Evolutionary conservation across 2,113 vertebrate genomes (phyloP).

Genomic region (Brachionichthys hirsutus): DNA sequence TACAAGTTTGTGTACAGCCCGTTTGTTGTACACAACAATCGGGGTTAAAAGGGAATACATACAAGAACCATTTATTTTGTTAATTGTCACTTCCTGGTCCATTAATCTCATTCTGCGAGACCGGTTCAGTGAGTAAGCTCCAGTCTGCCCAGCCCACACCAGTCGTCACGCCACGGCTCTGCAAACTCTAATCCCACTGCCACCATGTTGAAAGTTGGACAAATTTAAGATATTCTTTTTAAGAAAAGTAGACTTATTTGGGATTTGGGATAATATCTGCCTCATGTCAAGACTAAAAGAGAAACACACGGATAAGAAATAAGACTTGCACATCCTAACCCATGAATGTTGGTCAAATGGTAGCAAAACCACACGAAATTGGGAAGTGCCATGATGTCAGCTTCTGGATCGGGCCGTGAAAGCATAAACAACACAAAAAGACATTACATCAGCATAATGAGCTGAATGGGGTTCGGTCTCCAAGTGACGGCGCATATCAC

Average conservation of each 20-base stretch:
- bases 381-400: conserved; percentile 61
- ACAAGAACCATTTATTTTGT: conserved; percentile 54
- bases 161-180: conserved; percentile 35
- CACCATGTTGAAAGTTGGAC: conserved; percentile 18
- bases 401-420: conserved; percentile 58
- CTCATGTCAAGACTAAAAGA: conserved; percentile 44
- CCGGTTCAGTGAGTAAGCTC: conserved; percentile 27
- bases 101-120: conserved; percentile 55
- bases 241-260: conserved; percentile 46
- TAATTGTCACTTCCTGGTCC: conserved; percentile 65
- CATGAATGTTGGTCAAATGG: conserved; percentile 44
- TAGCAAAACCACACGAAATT: conserved; percentile 56
- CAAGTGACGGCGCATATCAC: conserved; percentile 49
- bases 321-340: conserved; percentile 33
- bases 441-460: conserved; percentile 67
- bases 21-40: conserved; percentile 35
- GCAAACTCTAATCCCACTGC: conserved; percentile 33
- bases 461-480: conserved; percentile 39
- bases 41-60: conserved; percentile 28
- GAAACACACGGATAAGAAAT: conserved; percentile 16
- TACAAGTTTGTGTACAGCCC: conserved; percentile 9
- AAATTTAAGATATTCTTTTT: conserved; percentile 50
- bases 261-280: conserved; percentile 54
- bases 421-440: conserved; percentile 63
- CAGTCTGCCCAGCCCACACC: conserved; percentile 28